Evolutionary conservation across 2,888 invertebrate genomes (phyloP).

Genomic region (Leistus spinibarbis): DNA sequence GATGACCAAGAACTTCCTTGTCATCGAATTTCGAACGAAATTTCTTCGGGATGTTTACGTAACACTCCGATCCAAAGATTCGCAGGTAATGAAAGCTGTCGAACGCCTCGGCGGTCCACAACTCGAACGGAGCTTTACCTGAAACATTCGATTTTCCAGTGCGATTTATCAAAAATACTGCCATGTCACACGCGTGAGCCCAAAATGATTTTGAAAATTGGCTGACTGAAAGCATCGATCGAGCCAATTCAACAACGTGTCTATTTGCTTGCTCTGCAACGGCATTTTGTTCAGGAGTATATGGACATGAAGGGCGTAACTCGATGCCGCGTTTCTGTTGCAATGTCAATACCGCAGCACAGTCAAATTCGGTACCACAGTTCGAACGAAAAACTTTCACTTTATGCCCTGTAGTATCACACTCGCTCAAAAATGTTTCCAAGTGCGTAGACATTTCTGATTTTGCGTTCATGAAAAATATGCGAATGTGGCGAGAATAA

Average conservation of each 20-base stretch:
- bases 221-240: conserved; percentile 38
- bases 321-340: conserved; percentile 38
- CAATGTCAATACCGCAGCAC: conserved; percentile 23
- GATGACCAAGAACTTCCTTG: conserved; percentile 46
- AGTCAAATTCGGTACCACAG: conserved; percentile 42
- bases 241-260: conserved; percentile 28
- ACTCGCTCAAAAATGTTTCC: conserved; percentile 43
- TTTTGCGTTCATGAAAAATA: conserved; percentile 43
- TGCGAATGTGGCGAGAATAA: conserved; percentile 41
- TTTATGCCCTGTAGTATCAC: conserved; percentile 42
- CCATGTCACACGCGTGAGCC: conserved; percentile 14
- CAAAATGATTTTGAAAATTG: conserved; percentile 34
- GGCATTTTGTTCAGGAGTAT: conserved; percentile 25
- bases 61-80: conserved; percentile 30
- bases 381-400: conserved; percentile 43
- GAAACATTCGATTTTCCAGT: conserved; percentile 37
- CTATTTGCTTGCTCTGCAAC: conserved; percentile 29
- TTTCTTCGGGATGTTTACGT: conserved; percentile 37
- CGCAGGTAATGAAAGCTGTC: conserved; percentile 38
- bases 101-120: conserved; percentile 32
- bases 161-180: conserved; percentile 29
- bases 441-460: conserved; percentile 39
- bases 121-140: conserved; percentile 33
- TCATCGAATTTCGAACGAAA: conserved; percentile 47
- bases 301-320: conserved; percentile 16